Conservation (phyloP, 2,797 vertebrate species). For the Australoheros facetus region DNA sequence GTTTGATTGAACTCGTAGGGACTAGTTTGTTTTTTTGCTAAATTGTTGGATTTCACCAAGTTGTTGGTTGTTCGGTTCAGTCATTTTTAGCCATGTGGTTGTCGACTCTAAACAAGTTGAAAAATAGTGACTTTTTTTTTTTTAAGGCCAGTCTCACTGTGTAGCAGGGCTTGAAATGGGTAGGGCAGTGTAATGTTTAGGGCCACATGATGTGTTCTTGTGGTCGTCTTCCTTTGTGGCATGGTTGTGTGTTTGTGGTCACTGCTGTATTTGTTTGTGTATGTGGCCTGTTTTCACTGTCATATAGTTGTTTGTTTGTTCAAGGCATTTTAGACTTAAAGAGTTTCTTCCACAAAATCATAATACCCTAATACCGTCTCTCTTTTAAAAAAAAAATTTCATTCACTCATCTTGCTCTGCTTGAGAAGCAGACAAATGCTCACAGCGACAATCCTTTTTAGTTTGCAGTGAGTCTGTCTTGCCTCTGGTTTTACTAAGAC, state of each 20-base stretch:
- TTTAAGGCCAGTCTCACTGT: neutral
- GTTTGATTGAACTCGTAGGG: neutral
- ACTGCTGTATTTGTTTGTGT: conserved; percentile 54
- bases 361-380: neutral
- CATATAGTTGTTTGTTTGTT: conserved; percentile 16
- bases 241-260: conserved; percentile 65
- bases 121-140: neutral
- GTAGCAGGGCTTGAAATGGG: neutral
- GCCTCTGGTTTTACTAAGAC: conserved; percentile 17
- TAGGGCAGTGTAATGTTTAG: neutral
- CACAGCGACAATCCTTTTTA: neutral
- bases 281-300: conserved; percentile 51
- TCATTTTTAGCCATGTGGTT: conserved; percentile 7
- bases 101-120: neutral
- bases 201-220: conserved; percentile 53
- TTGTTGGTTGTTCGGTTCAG: conserved; percentile 12
- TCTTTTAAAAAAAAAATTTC: no score
- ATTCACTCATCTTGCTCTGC: neutral
- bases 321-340: neutral
- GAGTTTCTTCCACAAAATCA: conserved; percentile 1
- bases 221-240: conserved; percentile 57
- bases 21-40: conserved; percentile 7
- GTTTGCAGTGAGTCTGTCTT: neutral
- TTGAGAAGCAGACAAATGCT: neutral
- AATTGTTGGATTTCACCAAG: conserved; percentile 3